Percentiles rank a stretch among this genome's conserved stretches.
These are phyloP conservation scores for Dunckerocampus dactyliophorus DNA, from an alignment of 2,113 vertebrate genomes.

Conservation along the genomic window DNA sequence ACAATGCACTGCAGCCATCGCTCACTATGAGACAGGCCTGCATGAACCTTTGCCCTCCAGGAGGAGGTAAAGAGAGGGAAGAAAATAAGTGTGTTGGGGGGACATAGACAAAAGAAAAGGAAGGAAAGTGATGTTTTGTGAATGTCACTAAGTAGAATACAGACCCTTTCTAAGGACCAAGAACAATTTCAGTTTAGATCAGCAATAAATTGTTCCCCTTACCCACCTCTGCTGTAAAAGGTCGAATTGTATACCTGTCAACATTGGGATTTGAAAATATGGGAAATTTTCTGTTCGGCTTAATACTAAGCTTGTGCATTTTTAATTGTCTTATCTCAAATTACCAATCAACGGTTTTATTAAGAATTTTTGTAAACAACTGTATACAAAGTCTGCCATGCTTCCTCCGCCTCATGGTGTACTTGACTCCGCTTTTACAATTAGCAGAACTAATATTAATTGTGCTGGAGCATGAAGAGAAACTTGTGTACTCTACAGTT, in stretches of 20 bases:
- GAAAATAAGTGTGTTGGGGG: neutral
- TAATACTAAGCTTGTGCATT: neutral
- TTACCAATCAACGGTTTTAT: neutral
- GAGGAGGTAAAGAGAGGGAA: conserved; percentile 19
- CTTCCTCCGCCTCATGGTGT: neutral
- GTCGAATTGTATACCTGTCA: neutral
- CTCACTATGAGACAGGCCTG: conserved; percentile 53
- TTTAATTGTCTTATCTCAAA: neutral
- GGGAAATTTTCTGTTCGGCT: no score
- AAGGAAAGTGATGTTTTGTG: conserved; percentile 8
- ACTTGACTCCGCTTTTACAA: neutral
- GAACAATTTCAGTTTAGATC: neutral
- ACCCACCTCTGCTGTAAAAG: neutral
- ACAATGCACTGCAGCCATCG: conserved; percentile 54
- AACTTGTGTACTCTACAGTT: neutral
- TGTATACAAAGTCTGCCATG: neutral
- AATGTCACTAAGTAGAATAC: neutral
- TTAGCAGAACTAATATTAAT: neutral
- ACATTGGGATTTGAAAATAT: neutral
- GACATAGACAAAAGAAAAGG: neutral
- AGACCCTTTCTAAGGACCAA: neutral
- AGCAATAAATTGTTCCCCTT: neutral
- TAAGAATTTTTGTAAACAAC: neutral
- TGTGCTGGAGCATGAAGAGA: neutral
- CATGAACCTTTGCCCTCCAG: conserved; percentile 47